phyloP scores from a whole-genome alignment of 2,888 invertebrate species.

The Cistogaster globosa region DNA sequence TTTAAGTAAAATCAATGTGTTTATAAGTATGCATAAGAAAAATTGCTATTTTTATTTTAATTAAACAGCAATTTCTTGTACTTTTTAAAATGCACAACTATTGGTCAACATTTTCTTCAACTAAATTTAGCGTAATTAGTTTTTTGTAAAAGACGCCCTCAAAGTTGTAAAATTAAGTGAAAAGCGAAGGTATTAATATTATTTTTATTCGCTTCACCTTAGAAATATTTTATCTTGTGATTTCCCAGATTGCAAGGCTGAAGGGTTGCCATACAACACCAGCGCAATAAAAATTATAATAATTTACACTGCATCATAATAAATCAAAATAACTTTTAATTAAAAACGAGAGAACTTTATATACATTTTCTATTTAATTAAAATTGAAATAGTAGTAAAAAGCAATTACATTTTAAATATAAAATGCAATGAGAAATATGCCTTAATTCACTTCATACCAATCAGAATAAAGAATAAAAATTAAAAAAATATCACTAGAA shows the following conservation, averaged over 20 bases:
- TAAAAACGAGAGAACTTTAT: slow-evolving; percentile 59
- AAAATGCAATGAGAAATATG: slow-evolving; percentile 44
- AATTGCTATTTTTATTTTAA: too few species aligned
- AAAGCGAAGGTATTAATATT: too few species aligned
- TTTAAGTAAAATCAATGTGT: too few species aligned
- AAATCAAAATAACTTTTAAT: slow-evolving; percentile 70
- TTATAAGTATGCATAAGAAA: too few species aligned
- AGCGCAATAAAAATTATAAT: slow-evolving; percentile 56
- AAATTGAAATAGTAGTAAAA: slow-evolving; percentile 47
- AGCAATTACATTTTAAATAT: slow-evolving; percentile 29
- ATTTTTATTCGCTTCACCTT: slow-evolving; percentile 5
- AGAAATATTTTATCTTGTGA: background rate
- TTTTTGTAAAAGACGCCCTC: too few species aligned
- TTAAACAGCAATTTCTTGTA: too few species aligned
- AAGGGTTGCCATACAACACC: background rate
- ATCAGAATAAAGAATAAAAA: slow-evolving; percentile 19
- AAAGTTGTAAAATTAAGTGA: too few species aligned
- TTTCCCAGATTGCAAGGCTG: background rate
- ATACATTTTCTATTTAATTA: slow-evolving; percentile 58
- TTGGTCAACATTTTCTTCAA: too few species aligned
- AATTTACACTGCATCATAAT: slow-evolving; percentile 64
- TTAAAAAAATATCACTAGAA: slow-evolving; percentile 35
- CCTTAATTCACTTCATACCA: slow-evolving; percentile 29
- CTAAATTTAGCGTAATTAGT: too few species aligned
- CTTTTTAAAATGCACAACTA: too few species aligned